These are phyloP conservation scores for Leuciscus idus DNA, from an alignment of 2,113 vertebrate species.

Conservation along the genomic window DNA sequence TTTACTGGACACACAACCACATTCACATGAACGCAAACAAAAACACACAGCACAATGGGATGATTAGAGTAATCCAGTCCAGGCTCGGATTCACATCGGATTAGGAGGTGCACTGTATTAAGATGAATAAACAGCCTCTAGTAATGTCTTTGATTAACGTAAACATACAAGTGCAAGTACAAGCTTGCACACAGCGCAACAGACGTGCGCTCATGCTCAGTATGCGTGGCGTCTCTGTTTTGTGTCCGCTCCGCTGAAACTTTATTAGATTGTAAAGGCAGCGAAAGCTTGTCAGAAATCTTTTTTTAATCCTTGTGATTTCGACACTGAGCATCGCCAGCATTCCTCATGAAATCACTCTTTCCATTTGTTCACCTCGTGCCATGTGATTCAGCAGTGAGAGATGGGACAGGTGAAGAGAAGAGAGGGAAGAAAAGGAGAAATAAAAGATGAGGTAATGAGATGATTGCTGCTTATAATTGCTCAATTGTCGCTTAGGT, in stretches of 20 bases:
- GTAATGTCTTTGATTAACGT: not conserved
- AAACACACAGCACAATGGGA: conserved; percentile 25
- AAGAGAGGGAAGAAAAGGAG: not conserved
- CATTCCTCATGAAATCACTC: conserved; percentile 67
- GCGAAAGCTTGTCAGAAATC: conserved; percentile 62
- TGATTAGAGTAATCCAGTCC: conserved; percentile 4
- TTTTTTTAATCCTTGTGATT: conserved; percentile 65
- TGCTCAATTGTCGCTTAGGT: not conserved
- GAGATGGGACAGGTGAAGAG: conserved; percentile 1
- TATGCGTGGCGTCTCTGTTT: conserved; percentile 1
- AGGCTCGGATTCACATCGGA: not conserved
- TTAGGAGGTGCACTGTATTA: not conserved
- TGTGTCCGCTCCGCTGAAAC: conserved; percentile 33
- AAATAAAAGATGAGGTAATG: conserved; percentile 38
- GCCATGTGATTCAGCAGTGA: conserved; percentile 60
- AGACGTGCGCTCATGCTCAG: not conserved
- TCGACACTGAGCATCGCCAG: conserved; percentile 63
- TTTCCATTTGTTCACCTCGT: conserved; percentile 72
- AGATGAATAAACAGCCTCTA: not conserved
- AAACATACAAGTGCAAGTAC: conserved; percentile 27
- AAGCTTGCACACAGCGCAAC: conserved; percentile 13
- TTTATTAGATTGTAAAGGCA: conserved; percentile 69
- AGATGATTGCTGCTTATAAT: not conserved
- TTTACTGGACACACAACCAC: not conserved
- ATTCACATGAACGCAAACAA: conserved; percentile 4